phyloP scores from a whole-genome alignment of 2,113 vertebrate genomes.

The Datnioides undecimradiatus region DNA sequence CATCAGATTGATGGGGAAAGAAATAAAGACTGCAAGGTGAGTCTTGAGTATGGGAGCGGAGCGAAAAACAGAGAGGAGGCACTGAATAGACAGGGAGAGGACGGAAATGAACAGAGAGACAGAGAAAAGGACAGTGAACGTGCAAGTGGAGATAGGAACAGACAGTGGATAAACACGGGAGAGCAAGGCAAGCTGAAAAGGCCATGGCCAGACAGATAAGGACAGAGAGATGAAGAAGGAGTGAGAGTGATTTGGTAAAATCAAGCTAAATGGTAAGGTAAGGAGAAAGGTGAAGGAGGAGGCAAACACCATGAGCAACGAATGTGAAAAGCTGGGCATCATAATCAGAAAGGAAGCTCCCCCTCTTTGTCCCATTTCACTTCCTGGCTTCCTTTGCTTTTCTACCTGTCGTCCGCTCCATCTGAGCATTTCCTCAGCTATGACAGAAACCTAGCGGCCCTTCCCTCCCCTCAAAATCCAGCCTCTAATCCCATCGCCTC shows the following conservation, averaged over 20 bases:
- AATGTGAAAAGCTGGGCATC: not conserved
- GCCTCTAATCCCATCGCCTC: constrained; percentile 63
- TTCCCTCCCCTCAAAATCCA: constrained; percentile 50
- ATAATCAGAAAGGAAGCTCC: not conserved
- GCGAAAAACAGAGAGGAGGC: constrained; percentile 33
- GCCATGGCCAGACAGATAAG: constrained; percentile 42
- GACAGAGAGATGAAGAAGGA: not conserved
- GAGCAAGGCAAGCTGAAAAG: constrained; percentile 35
- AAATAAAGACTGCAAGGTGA: constrained; percentile 70
- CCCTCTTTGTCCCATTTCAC: constrained; percentile 3
- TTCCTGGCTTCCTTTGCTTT: constrained; percentile 16
- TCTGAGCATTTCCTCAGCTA: constrained; percentile 38
- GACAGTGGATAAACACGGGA: constrained; percentile 45
- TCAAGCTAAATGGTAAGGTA: constrained; percentile 2
- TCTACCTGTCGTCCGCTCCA: constrained; percentile 10
- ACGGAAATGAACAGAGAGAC: constrained; percentile 62
- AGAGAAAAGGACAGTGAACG: constrained; percentile 39
- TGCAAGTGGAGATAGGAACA: constrained; percentile 23
- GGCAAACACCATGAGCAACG: not conserved
- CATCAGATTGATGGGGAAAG: constrained; percentile 72
- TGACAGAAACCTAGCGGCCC: constrained; percentile 35
- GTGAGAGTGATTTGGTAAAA: not conserved
- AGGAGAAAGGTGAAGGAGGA: not conserved
- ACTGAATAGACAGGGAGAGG: constrained; percentile 47
- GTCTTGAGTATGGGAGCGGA: constrained; percentile 41